These are phyloP conservation scores for Melanotaenia boesemani DNA, from an alignment of 2,797 vertebrate species.

Conservation along the genomic window DNA sequence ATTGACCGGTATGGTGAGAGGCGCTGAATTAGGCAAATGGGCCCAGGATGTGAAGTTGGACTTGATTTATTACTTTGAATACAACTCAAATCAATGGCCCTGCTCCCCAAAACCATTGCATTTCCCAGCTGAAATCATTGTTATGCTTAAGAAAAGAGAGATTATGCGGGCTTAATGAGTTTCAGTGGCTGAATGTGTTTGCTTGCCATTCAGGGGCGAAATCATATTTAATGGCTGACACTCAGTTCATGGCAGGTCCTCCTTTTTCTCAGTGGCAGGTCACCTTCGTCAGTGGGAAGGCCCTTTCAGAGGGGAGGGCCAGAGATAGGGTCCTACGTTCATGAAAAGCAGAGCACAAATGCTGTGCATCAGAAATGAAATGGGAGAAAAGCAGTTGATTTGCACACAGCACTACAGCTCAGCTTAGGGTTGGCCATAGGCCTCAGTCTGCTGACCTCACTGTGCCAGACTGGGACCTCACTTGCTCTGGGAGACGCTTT, in stretches of 20 bases:
- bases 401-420: slow-evolving; percentile 76
- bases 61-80: slow-evolving; percentile 91
- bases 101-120: slow-evolving; percentile 82
- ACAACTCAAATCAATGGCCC: slow-evolving; percentile 86
- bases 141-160: slow-evolving; percentile 87
- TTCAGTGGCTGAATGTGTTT: slow-evolving; percentile 85
- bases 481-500: slow-evolving; percentile 71
- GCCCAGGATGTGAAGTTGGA: slow-evolving; percentile 86
- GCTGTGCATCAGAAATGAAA: slow-evolving; percentile 81
- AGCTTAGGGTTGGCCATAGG: slow-evolving; percentile 69
- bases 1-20: slow-evolving; percentile 86
- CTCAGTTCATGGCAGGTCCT: slow-evolving; percentile 83
- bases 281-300: slow-evolving; percentile 79
- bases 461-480: slow-evolving; percentile 78
- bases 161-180: slow-evolving; percentile 88
- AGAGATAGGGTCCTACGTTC: slow-evolving; percentile 79
- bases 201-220: slow-evolving; percentile 83
- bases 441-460: slow-evolving; percentile 76
- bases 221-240: slow-evolving; percentile 90
- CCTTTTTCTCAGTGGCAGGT: slow-evolving; percentile 84
- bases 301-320: slow-evolving; percentile 78
- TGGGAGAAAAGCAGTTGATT: slow-evolving; percentile 78
- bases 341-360: slow-evolving; percentile 80
- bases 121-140: slow-evolving; percentile 89
- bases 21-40: slow-evolving; percentile 87